Conservation (phyloP, 2,113 vertebrate species). For the Ptilonorhynchus violaceus region DNA sequence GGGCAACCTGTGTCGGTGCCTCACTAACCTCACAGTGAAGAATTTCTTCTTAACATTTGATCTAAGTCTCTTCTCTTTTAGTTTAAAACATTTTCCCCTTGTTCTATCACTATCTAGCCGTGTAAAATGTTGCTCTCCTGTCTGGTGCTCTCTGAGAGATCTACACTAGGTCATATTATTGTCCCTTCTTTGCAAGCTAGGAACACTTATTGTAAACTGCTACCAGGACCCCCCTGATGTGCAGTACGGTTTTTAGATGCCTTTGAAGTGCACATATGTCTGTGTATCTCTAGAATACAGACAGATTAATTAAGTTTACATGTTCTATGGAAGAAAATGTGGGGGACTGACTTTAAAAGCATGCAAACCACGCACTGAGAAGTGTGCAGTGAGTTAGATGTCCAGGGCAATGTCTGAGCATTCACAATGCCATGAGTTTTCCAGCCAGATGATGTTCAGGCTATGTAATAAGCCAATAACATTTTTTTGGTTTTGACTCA, state of each 20-base stretch:
- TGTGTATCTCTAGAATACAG: neutral
- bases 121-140: neutral
- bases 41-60: neutral
- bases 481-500: neutral
- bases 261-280: neutral
- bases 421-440: neutral
- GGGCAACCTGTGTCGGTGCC: no score
- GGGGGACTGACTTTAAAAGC: neutral
- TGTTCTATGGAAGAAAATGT: neutral
- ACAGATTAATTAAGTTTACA: neutral
- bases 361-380: neutral
- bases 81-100: neutral
- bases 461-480: neutral
- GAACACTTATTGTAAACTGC: neutral
- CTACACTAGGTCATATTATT: neutral
- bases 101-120: accelerated
- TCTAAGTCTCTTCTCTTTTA: neutral
- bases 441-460: neutral
- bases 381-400: neutral
- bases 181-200: neutral
- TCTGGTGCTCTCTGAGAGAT: neutral
- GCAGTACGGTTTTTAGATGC: neutral
- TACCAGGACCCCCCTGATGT: neutral
- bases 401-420: neutral
- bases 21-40: neutral